Evolutionary conservation across 1,140 invertebrate species (phyloP), one percentile per base, ranked within the genome.

Genomic region (Popillia japonica): DNA sequence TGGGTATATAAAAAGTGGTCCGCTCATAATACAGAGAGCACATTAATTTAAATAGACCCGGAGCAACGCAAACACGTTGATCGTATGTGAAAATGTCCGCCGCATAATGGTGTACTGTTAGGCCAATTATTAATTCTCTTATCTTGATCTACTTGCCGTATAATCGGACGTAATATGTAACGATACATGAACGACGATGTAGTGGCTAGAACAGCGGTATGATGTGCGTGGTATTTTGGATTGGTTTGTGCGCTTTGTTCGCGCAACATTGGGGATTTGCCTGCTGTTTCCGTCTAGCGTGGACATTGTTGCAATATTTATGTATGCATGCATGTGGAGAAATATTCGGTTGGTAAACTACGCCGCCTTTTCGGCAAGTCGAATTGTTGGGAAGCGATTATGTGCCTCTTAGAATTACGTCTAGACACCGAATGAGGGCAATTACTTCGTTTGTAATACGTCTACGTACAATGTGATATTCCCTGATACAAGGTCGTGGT

Each of bases 1-100:
- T 64, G 17, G 44, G 17, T 64, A 64, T 20, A 64, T 64, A 64
- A 64, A 64, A 64, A 64, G 61, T 64, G 61, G 61, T 64, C 61
- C 61, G 61, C 61, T 64, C 17, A 64, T 64, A 64, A 64, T 27
- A 64, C 61, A 64, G 61, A 64, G 61, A 64, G 61, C 61, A 64
- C 61, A 64, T 64, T 64, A 64, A 64, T 64, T 64, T 64, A 64
- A 64, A 64, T 64, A 64, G 61, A 64, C 61, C 61, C 23, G 61
- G 61, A 64, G 61, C 61, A 64, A 64, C 61, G 61, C 61, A 64
- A 64, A 64, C 61, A 64, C 61, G 61, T 64, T 27, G 61, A 64
- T 64, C 61, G 61, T 64, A 64, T 64, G 61, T 64, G 61, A 64
- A 64, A 64, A 64, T 64, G 17, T 64, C 61, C 61, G 61, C 61